These are phyloP conservation scores for Butorides virescens DNA, from an alignment of 2,113 vertebrate species.

Conservation along the genomic window DNA sequence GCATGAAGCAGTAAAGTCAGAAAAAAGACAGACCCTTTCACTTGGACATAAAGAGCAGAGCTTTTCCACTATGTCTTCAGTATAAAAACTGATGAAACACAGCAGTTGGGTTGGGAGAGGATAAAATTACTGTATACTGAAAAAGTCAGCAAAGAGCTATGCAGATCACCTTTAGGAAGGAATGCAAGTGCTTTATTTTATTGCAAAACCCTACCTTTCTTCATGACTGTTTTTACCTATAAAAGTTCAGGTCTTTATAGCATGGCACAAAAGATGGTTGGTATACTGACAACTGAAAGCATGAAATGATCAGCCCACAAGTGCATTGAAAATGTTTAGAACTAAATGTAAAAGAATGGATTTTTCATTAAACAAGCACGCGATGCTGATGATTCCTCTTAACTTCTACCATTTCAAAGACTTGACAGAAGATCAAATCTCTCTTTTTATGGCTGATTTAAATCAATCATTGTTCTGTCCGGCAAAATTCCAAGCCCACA, in stretches of 20 bases:
- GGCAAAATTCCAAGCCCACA: neutral
- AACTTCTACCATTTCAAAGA: conserved; percentile 6
- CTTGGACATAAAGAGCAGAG: neutral
- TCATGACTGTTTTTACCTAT: neutral
- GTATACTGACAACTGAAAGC: neutral
- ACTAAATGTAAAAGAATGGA: neutral
- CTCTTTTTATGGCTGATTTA: conserved; percentile 8
- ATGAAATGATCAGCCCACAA: neutral
- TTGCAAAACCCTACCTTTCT: neutral
- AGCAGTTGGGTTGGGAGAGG: neutral
- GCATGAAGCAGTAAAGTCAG: neutral
- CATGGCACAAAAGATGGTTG: neutral
- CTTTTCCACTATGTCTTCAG: neutral
- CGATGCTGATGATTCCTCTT: neutral
- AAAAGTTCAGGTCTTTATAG: neutral
- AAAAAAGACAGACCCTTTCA: neutral
- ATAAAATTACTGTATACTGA: neutral
- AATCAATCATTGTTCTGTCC: conserved; percentile 45
- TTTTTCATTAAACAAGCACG: neutral
- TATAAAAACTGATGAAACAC: neutral
- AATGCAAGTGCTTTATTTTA: neutral
- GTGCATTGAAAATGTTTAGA: neutral
- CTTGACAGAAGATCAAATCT: conserved; percentile 16
- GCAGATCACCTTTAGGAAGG: neutral
- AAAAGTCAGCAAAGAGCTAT: neutral